Conservation (phyloP, 2,113 vertebrate genomes). For the Nymphicus hollandicus region DNA sequence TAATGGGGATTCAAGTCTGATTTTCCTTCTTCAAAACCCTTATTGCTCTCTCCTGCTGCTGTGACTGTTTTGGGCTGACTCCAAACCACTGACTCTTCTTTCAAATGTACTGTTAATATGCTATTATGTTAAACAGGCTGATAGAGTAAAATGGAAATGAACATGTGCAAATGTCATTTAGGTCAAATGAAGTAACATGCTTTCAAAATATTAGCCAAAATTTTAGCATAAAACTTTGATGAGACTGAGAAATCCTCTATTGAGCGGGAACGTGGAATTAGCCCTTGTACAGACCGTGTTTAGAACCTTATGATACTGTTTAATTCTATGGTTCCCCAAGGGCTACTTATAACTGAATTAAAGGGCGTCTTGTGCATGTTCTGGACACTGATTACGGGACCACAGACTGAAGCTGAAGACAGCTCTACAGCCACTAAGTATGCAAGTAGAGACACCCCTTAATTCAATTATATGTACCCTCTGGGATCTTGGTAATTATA, state of each 20-base stretch:
- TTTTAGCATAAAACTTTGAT: conserved; percentile 68
- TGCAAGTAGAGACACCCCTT: conserved; percentile 55
- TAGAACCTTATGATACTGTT: conserved; percentile 64
- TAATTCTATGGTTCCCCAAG: conserved; percentile 52
- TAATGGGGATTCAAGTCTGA: conserved; percentile 12
- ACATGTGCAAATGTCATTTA: conserved; percentile 67
- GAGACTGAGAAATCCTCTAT: conserved; percentile 54
- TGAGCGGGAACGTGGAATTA: neutral
- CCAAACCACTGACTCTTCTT: conserved; percentile 64
- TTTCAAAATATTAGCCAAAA: conserved; percentile 69
- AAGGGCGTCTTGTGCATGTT: conserved; percentile 54
- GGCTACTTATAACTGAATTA: conserved; percentile 62
- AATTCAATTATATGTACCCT: conserved; percentile 58
- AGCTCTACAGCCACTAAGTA: conserved; percentile 54
- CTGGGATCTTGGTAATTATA: conserved; percentile 43
- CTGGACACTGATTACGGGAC: conserved; percentile 56
- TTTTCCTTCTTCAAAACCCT: conserved; percentile 48
- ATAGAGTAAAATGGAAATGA: conserved; percentile 59
- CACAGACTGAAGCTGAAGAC: conserved; percentile 60
- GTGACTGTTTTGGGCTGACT: conserved; percentile 58
- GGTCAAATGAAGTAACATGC: conserved; percentile 63
- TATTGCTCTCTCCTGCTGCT: conserved; percentile 57
- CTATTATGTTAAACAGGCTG: conserved; percentile 66
- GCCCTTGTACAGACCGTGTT: conserved; percentile 18
- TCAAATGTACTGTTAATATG: conserved; percentile 61